Base-by-base conservation (phyloP, 1,140 invertebrate species). In the Hylaeus anthracinus region DNA sequence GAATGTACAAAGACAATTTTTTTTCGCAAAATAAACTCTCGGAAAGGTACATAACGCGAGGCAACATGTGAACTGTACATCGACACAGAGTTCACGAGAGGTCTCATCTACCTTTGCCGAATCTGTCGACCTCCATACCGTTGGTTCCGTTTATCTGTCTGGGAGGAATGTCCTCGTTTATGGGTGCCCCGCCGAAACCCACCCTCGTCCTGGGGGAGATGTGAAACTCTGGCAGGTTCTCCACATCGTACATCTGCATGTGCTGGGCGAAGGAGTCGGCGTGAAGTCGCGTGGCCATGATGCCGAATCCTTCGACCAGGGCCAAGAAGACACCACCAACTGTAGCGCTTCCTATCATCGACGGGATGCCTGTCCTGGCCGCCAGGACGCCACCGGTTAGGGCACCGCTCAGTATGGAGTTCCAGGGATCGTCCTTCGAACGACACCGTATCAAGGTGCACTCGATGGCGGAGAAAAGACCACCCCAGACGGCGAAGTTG, bases 401-500 rank as follows among this genome's bases (percentile, higher is more conserved):
- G 0, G 83, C 80, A 0, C 85, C 85, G 78, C 85, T 87, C 41
- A 82, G 26, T 39, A 85, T 83, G 6, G 80, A 83, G 63, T 85
- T 87, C 85, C 85, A 87, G 0, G 85, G 85, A 45, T 85, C 85
- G 26, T 87, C 85, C 39, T 80, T 87, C 1, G 53, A 51, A 1
- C 85, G 69, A 9, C 66, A 87, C 6, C 72, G 65, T 43, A 84
- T 65, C 60, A 87, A 39, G n/a, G 76, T 69, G 43, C 85, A 87
- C 60, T 87, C 85, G 56, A 85, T 85, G 1, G 85, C 83, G 1
- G 85, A 87, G 74, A 85, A 87, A 1, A 87, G 64, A 0, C 83
- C 83, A 26, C 85, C 85, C 85, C 85, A 87, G n/a, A 87, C n/a
- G 9, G 85, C 80, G 65, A 87, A 87, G 66, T 84, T 85, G 39